These are phyloP conservation scores for Cinclus mexicanus DNA, from an alignment of 2,113 vertebrate species.

Conservation along the genomic window DNA sequence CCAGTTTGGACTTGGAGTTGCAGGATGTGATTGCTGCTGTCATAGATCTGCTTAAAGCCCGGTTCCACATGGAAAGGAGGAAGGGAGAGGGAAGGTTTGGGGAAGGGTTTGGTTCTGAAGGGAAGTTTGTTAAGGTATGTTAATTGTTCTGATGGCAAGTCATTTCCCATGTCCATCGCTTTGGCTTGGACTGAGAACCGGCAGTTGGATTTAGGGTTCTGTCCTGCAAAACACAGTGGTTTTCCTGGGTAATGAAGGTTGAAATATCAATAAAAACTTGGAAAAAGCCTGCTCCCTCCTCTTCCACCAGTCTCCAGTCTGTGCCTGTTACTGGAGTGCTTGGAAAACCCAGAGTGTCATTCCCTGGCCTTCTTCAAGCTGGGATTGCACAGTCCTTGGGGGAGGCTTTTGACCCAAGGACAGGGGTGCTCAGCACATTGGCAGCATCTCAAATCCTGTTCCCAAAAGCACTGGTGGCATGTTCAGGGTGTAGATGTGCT, in stretches of 20 bases:
- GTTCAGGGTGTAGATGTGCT: neutral
- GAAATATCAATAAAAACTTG: neutral
- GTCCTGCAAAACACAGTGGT: neutral
- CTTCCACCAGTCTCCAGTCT: neutral
- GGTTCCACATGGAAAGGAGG: neutral
- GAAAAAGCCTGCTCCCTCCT: neutral
- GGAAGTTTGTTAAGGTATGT: neutral
- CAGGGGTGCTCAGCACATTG: neutral
- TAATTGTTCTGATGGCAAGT: neutral
- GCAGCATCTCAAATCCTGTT: neutral
- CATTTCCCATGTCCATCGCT: rapidly evolving
- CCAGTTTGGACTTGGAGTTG: neutral
- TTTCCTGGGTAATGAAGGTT: neutral
- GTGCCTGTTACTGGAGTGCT: neutral
- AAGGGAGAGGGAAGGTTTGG: neutral
- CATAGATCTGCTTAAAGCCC: neutral
- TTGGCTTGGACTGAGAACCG: neutral
- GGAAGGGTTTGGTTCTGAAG: neutral
- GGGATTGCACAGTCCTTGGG: neutral
- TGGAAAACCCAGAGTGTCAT: neutral
- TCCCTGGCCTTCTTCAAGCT: neutral
- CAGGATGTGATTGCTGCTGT: neutral
- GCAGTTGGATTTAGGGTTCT: neutral
- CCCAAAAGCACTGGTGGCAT: neutral
- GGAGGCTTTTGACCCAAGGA: neutral